Percentiles rank a stretch among this genome's conserved stretches.
These are phyloP conservation scores for Romanogobio albipinnatus DNA, from an alignment of 2,113 vertebrate genomes.

Conservation along the genomic window DNA sequence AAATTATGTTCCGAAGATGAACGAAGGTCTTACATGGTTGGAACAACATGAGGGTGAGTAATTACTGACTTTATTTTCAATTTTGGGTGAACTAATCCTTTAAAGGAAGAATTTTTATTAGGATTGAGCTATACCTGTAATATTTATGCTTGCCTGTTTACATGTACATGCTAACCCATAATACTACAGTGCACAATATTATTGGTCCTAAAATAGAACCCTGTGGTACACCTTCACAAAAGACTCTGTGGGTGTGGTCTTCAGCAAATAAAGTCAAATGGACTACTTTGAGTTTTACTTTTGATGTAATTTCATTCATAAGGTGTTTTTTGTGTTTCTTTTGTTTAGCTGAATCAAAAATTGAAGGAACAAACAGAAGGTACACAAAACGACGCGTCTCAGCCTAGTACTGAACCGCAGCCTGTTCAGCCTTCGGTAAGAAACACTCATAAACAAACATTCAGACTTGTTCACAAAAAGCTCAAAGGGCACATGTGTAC, in stretches of 20 bases:
- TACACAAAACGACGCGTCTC: slow-evolving; percentile 72
- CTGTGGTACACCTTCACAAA: not conserved
- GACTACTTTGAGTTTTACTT: not conserved
- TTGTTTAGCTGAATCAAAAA: slow-evolving; percentile 79
- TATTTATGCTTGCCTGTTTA: not conserved
- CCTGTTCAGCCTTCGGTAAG: slow-evolving; percentile 82
- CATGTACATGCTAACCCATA: not conserved
- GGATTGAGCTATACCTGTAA: not conserved
- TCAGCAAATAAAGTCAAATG: not conserved
- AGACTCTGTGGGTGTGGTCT: not conserved
- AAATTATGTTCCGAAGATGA: too few species aligned
- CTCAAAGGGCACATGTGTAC: slow-evolving; percentile 9
- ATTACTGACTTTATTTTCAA: too few species aligned
- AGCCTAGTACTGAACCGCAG: slow-evolving; percentile 70
- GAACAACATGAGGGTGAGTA: too few species aligned
- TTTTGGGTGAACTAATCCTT: too few species aligned
- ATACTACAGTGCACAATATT: not conserved
- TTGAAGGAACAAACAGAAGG: slow-evolving; percentile 77
- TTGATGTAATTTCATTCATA: not conserved
- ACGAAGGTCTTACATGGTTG: too few species aligned
- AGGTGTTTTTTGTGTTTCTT: slow-evolving; percentile 5
- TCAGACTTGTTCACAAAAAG: not conserved
- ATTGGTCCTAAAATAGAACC: not conserved
- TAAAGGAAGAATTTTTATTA: too few species aligned
- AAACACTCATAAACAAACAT: slow-evolving; percentile 15